phyloP scores from a whole-genome alignment of 2,888 invertebrate species.

The Junonia oenone region DNA sequence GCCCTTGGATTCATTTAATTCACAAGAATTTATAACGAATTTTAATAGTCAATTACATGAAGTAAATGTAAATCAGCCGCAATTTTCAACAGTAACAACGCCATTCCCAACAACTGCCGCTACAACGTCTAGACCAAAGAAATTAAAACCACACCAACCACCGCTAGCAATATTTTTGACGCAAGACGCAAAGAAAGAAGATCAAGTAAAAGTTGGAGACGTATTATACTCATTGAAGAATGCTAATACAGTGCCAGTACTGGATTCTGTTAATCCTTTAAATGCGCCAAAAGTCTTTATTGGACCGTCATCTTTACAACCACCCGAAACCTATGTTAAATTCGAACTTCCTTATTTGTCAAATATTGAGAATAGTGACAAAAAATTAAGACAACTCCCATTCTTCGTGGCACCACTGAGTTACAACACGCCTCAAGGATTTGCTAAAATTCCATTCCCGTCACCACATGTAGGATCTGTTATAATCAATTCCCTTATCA shows the following conservation, averaged over 20 bases:
- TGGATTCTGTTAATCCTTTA: slow-evolving; percentile 84
- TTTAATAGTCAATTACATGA: slow-evolving; percentile 50
- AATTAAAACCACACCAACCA: slow-evolving; percentile 89
- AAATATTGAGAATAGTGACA: slow-evolving; percentile 84
- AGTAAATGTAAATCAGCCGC: slow-evolving; percentile 46
- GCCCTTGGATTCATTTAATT: slow-evolving; percentile 43
- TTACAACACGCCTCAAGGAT: slow-evolving; percentile 90
- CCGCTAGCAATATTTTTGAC: slow-evolving; percentile 89
- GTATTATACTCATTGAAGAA: slow-evolving; percentile 84
- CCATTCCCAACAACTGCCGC: slow-evolving; percentile 63
- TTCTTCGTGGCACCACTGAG: slow-evolving; percentile 93
- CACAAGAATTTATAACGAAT: slow-evolving; percentile 53
- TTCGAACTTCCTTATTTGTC: slow-evolving; percentile 91
- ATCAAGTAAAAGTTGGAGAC: slow-evolving; percentile 82
- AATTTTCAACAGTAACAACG: slow-evolving; percentile 56
- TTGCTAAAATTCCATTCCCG: slow-evolving; percentile 91
- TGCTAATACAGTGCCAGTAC: slow-evolving; percentile 86
- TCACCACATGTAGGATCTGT: slow-evolving; percentile 93
- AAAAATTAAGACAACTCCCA: slow-evolving; percentile 86
- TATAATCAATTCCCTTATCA: slow-evolving; percentile 82
- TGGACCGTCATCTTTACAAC: slow-evolving; percentile 86
- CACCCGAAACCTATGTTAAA: slow-evolving; percentile 86
- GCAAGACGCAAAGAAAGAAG: slow-evolving; percentile 65
- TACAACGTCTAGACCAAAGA: slow-evolving; percentile 72
- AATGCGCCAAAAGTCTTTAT: slow-evolving; percentile 88